Evolutionary conservation across 2,113 vertebrate species (phyloP).

Genomic region (Terrapene triunguis): DNA sequence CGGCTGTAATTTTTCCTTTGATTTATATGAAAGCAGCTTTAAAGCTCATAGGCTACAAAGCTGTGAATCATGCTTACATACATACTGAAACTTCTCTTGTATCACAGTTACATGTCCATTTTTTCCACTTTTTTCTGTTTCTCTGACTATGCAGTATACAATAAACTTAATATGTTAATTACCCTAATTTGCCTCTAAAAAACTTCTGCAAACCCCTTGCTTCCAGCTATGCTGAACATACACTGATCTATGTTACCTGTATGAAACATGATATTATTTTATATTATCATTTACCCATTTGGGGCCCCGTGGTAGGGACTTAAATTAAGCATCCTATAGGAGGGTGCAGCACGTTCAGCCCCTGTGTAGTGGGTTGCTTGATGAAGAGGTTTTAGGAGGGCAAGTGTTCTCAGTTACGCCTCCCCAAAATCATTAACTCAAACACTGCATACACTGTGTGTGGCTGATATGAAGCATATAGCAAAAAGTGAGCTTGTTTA

Average conservation of each 20-base stretch:
- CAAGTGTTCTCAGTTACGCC: background rate
- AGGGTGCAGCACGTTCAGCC: background rate
- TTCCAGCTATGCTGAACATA: background rate
- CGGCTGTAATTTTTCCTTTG: background rate
- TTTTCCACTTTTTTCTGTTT: background rate
- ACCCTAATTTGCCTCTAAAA: background rate
- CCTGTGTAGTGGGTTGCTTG: background rate
- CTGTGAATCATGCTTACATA: background rate
- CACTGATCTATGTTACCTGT: background rate
- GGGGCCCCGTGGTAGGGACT: too few species aligned
- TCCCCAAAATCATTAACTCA: background rate
- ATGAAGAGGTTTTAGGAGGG: background rate
- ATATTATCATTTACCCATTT: background rate
- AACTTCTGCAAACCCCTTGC: background rate
- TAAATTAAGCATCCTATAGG: background rate
- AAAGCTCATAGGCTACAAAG: background rate
- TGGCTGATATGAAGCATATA: background rate
- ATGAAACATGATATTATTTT: background rate
- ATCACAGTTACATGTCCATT: accelerated
- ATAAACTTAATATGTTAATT: background rate
- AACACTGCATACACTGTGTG: background rate
- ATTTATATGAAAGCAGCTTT: background rate
- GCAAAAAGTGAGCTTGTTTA: background rate
- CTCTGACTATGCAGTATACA: background rate
- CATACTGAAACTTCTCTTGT: background rate